These are phyloP conservation scores for Himantopus leucocephalus DNA, from an alignment of 2,113 vertebrate species.

Conservation along the genomic window DNA sequence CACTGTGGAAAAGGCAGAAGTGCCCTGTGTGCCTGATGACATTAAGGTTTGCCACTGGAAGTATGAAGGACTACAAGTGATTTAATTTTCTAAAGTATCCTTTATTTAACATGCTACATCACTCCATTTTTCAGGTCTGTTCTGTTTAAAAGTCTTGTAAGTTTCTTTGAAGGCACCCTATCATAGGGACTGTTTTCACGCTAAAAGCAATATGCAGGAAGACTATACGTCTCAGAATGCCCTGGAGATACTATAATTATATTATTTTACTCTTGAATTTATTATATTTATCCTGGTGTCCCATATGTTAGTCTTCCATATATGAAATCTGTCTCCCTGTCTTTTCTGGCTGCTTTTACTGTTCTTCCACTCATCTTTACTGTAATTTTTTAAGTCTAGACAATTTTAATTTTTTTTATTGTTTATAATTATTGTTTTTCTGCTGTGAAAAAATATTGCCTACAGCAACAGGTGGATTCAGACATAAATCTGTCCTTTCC, in stretches of 20 bases:
- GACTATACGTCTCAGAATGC: background rate
- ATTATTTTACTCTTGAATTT: background rate
- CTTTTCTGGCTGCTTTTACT: background rate
- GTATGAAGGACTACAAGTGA: background rate
- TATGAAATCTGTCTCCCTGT: background rate
- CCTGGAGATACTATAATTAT: background rate
- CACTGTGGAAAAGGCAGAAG: background rate
- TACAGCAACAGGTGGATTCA: background rate
- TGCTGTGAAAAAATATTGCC: background rate
- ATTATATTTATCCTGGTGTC: background rate
- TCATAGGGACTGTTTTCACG: background rate
- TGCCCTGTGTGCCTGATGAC: background rate
- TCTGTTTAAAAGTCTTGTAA: background rate
- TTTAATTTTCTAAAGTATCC: background rate
- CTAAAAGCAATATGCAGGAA: background rate
- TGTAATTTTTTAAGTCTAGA: background rate
- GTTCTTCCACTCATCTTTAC: background rate
- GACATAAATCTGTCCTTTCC: background rate
- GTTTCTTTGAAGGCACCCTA: background rate
- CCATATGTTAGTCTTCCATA: background rate
- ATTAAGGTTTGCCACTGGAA: background rate
- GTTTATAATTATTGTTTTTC: background rate
- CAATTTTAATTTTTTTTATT: background rate
- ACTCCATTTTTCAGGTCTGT: background rate
- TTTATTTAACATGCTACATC: background rate